Percentiles rank a stretch among this genome's conserved stretches.
phyloP scores from a whole-genome alignment of 2,888 invertebrate species.

The Philopedon plagiatum region DNA sequence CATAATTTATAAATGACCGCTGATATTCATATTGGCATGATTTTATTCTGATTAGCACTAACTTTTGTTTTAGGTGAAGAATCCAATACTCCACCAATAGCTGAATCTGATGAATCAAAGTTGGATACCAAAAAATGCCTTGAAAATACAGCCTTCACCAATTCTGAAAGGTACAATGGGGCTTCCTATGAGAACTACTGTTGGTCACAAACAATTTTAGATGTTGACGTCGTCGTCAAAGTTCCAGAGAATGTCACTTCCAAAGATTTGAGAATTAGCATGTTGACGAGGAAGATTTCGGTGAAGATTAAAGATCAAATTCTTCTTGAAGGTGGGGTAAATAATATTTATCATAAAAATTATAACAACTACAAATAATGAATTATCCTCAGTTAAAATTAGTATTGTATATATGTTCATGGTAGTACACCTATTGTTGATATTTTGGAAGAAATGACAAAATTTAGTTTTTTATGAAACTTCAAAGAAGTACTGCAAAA shows the following conservation, averaged over 20 bases:
- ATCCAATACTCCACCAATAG: background rate
- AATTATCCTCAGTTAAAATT: too few species aligned
- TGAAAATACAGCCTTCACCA: conserved; percentile 53
- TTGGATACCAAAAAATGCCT: background rate
- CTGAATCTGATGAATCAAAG: background rate
- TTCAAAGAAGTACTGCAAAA: too few species aligned
- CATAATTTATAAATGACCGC: too few species aligned
- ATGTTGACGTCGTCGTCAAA: conserved; percentile 78
- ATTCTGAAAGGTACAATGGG: conserved; percentile 82
- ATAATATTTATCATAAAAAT: background rate
- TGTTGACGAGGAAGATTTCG: conserved; percentile 70
- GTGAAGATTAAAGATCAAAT: conserved; percentile 65
- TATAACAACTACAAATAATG: too few species aligned
- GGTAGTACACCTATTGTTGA: too few species aligned
- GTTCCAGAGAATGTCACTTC: conserved; percentile 75
- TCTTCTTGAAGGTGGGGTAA: conserved; percentile 70
- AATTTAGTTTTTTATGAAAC: too few species aligned
- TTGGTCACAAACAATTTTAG: conserved; percentile 89
- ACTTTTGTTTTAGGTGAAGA: conserved; percentile 2
- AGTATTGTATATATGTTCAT: too few species aligned
- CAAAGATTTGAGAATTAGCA: conserved; percentile 78
- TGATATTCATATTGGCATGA: too few species aligned
- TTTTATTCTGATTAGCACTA: too few species aligned
- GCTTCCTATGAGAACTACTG: conserved; percentile 81
- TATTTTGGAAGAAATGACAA: too few species aligned